These are phyloP conservation scores for Galerucella calmariensis DNA, from an alignment of 2,888 invertebrate species.

Conservation along the genomic window DNA sequence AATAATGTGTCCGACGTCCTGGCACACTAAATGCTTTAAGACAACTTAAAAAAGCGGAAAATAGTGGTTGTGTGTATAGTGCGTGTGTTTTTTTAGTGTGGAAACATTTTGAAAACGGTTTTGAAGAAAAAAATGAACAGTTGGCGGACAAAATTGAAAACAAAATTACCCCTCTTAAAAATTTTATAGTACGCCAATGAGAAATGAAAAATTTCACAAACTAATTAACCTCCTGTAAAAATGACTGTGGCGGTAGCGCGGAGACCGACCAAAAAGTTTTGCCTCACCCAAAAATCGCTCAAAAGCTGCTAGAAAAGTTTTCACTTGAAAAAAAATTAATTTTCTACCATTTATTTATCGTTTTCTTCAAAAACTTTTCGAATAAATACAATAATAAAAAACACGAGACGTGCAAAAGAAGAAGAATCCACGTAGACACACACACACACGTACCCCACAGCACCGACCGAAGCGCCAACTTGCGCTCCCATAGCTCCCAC, in stretches of 20 bases:
- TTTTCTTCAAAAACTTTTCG: conserved; percentile 13
- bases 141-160: too few relatives aligned
- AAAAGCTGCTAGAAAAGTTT: too few relatives aligned
- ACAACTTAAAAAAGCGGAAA: conserved; percentile 10
- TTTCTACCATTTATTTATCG: neutral
- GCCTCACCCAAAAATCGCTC: too few relatives aligned
- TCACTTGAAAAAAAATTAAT: too few relatives aligned
- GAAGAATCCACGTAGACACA: conserved; percentile 41
- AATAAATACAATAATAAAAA: neutral
- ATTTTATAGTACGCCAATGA: too few relatives aligned
- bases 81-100: conserved; percentile 21
- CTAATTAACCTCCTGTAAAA: too few relatives aligned
- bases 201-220: too few relatives aligned
- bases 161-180: too few relatives aligned
- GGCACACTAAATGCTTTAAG: conserved; percentile 24
- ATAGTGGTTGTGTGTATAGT: conserved; percentile 32
- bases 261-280: too few relatives aligned
- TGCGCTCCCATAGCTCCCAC: conserved; percentile 58
- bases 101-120: neutral
- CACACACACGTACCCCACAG: conserved; percentile 60
- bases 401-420: conserved; percentile 37
- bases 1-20: conserved; percentile 26
- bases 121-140: neutral
- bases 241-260: too few relatives aligned
- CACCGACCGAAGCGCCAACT: conserved; percentile 58